These are phyloP conservation scores for Schizotus pectinicornis DNA, from an alignment of 2,888 invertebrate species.

Conservation along the genomic window DNA sequence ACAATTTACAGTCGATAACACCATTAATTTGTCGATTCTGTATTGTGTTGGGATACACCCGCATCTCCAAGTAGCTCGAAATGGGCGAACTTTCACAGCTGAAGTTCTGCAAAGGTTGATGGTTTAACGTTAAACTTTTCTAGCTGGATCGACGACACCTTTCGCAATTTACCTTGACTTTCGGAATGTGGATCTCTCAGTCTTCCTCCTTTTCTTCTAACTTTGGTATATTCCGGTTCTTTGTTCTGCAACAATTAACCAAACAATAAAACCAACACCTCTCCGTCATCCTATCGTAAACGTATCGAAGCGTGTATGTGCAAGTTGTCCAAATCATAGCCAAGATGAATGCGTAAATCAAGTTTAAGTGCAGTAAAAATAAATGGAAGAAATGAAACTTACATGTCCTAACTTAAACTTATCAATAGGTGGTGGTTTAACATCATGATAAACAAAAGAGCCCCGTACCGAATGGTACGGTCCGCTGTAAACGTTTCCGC, in stretches of 20 bases:
- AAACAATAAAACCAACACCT: slow-evolving; percentile 1
- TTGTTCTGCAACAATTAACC: slow-evolving; percentile 64
- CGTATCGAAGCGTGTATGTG: not conserved
- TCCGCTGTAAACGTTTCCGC: slow-evolving; percentile 85
- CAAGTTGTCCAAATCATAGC: slow-evolving; percentile 19
- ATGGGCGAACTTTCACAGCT: too few relatives aligned
- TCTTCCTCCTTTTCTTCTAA: slow-evolving; percentile 80
- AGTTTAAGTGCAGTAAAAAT: slow-evolving; percentile 15
- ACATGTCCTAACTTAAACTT: slow-evolving; percentile 78
- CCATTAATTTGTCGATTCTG: too few relatives aligned
- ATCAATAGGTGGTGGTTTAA: slow-evolving; percentile 76
- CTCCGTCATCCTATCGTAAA: not conserved
- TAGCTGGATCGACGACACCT: too few relatives aligned
- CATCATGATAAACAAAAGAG: slow-evolving; percentile 89
- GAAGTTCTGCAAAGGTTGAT: too few relatives aligned
- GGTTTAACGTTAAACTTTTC: too few relatives aligned
- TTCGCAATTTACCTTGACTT: slow-evolving; percentile 72
- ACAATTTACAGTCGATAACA: too few relatives aligned
- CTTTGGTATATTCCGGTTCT: slow-evolving; percentile 84
- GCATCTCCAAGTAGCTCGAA: not conserved
- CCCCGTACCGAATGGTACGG: slow-evolving; percentile 86
- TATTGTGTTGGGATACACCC: too few relatives aligned
- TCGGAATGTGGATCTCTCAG: slow-evolving; percentile 82
- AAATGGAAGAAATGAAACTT: slow-evolving; percentile 51
- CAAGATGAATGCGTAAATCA: slow-evolving; percentile 6